These are phyloP conservation scores for Phainopepla nitens DNA, from an alignment of 2,113 vertebrate species.

Conservation along the genomic window DNA sequence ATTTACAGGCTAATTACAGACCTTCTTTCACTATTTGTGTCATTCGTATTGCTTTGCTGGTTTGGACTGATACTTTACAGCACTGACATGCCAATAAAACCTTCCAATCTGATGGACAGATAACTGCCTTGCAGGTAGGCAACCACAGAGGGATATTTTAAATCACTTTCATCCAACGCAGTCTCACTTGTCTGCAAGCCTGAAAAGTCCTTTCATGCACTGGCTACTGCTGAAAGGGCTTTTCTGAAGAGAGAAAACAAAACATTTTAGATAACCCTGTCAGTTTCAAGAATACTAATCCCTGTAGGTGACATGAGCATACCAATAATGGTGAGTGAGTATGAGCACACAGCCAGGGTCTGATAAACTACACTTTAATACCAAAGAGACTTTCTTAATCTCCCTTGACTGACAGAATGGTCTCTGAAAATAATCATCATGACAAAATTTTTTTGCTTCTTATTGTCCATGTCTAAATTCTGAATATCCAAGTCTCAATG, in stretches of 20 bases:
- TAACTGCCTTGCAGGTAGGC: conserved; percentile 11
- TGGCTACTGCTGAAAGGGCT: not conserved
- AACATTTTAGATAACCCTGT: not conserved
- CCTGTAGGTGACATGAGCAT: not conserved
- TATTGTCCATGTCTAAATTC: not conserved
- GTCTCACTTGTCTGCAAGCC: not conserved
- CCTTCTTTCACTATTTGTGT: not conserved
- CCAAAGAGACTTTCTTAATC: not conserved
- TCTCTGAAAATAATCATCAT: not conserved
- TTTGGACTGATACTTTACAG: not conserved
- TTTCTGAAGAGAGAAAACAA: not conserved
- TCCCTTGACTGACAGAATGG: not conserved
- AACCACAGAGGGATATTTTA: not conserved
- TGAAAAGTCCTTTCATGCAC: not conserved
- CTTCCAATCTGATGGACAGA: not conserved
- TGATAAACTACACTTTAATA: not conserved
- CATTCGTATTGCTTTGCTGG: not conserved
- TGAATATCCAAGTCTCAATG: not conserved
- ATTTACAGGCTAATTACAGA: not conserved
- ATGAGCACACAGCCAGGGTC: not conserved
- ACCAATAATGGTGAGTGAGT: not conserved
- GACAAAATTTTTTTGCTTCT: not conserved
- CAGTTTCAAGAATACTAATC: not conserved
- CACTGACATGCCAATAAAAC: not conserved
- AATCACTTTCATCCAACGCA: not conserved